These are phyloP conservation scores for Anguilla obscura DNA, from an alignment of 2,797 vertebrate species.

Conservation along the genomic window DNA sequence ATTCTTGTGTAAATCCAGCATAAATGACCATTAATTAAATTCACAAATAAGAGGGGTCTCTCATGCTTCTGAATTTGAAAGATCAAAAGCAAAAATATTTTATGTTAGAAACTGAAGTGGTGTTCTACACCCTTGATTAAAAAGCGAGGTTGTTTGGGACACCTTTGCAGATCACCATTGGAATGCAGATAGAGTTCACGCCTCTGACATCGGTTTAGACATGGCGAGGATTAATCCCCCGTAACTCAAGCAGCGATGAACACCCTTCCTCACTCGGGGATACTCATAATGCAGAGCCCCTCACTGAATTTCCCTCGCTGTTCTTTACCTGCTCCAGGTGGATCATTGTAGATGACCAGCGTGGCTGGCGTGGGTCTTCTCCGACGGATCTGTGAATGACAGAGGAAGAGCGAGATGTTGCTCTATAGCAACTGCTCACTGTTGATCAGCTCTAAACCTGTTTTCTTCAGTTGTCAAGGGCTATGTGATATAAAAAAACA, in stretches of 20 bases:
- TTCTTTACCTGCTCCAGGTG: slow-evolving; percentile 74
- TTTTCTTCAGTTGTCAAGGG: not conserved
- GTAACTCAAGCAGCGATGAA: not conserved
- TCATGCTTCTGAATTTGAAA: not conserved
- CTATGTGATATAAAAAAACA: not conserved
- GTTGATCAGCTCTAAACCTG: not conserved
- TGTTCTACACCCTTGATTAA: not conserved
- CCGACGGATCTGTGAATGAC: slow-evolving; percentile 79
- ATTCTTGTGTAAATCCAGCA: not conserved
- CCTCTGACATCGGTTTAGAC: not conserved
- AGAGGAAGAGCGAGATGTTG: slow-evolving; percentile 29
- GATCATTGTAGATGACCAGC: slow-evolving; percentile 83
- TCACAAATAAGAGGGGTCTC: not conserved
- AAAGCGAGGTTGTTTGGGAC: not conserved
- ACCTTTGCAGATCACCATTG: not conserved
- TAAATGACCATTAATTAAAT: not conserved
- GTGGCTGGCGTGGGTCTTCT: slow-evolving; percentile 86
- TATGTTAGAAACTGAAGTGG: not conserved
- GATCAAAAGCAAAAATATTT: not conserved
- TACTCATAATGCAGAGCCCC: not conserved
- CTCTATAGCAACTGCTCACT: not conserved
- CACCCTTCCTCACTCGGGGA: not conserved
- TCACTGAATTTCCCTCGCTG: not conserved
- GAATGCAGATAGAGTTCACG: not conserved
- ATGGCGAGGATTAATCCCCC: not conserved